Evolutionary conservation across 37 sponge, comb jelly and placozoan species (phyloP), one percentile per base, ranked within the genome.

Genomic region (Hexactinellida sp.): DNA sequence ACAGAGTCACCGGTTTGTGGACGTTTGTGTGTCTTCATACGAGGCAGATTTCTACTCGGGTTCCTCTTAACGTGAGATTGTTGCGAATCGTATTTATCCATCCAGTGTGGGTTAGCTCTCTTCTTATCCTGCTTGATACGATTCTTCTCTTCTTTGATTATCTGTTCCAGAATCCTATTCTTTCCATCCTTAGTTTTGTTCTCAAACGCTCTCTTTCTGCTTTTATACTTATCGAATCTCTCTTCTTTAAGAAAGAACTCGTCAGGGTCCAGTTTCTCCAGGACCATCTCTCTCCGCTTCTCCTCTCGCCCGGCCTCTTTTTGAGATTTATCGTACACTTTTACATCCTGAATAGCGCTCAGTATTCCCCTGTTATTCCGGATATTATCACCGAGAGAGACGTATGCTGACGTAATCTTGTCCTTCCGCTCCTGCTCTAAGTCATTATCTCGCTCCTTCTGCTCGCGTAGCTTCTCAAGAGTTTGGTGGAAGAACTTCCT

Each of bases 91-190:
- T 85, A 36, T 19, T 54, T 54, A 54, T 54, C 55, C 87, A 38
- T 85, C 82, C 90, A 87, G 87, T 86, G 87, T 36, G 82, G 52
- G 36, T 87, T 84, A 24, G 52, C 21, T 36, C 37, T n/a, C 47
- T 82, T 86, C 36, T 39, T n/a, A 30, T 91, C 84, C 36, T 47
- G 36, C 84, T 37, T 84, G 41, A 38, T 87, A n/a, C 54, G 37
- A 0, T 82, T 54, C 0, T 87, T 55, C 36, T 89, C 89, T 39
- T 93, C 93, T 36, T 84, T 83, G 23, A 93, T 52, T 24, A 93
- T 84, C 35, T 82, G 87, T 9, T 54, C 54, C 1, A 90, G 85
- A 36, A 93, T 93, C 36, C 84, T 82, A 32, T 89, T 1, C 55
- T 88, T 54, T 28, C 51, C 32, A 5, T 87, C 52, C 1, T 30